A percentile compares a stretch with the other conserved stretches of the same genome.
Evolutionary conservation across 1,140 invertebrate genomes (phyloP).

Genomic region (Drosophila simulans): DNA sequence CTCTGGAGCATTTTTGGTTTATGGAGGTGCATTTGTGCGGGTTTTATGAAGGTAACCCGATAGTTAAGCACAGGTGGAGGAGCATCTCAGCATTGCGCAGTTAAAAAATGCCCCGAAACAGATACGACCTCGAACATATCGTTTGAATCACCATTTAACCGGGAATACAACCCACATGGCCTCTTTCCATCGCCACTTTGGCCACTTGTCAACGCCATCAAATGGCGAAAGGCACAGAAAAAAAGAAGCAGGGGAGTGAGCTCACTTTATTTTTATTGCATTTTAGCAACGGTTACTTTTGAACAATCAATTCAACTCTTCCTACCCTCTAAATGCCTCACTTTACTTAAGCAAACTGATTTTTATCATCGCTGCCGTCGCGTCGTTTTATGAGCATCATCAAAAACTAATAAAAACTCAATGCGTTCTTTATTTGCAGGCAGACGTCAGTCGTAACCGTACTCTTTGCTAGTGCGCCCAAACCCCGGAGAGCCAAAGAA

Average conservation of each 20-base stretch:
- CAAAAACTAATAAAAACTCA: constrained; percentile 83
- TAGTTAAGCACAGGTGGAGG: constrained; percentile 10
- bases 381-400: constrained; percentile 81
- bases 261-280: constrained; percentile 62
- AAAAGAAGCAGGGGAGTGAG: constrained; percentile 29
- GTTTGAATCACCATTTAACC: constrained; percentile 13
- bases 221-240: constrained; percentile 40
- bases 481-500: constrained; percentile 1
- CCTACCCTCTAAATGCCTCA: constrained; percentile 62
- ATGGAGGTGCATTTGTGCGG: constrained; percentile 3
- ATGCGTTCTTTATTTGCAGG: constrained; percentile 82
- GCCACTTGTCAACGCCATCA: constrained; percentile 54
- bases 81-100: background rate
- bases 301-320: constrained; percentile 66
- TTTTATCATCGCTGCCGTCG: constrained; percentile 78
- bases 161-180: constrained; percentile 1
- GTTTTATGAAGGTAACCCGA: constrained; percentile 5
- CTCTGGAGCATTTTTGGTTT: constrained; percentile 3
- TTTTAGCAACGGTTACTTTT: constrained; percentile 73
- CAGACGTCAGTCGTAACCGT: constrained; percentile 42
- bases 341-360: constrained; percentile 82
- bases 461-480: background rate
- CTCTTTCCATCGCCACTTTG: background rate
- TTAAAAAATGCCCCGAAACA: background rate
- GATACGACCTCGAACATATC: constrained; percentile 9